Base-by-base conservation (phyloP, 2,797 vertebrate species). In the Parauchenoglanis punctatus region DNA sequence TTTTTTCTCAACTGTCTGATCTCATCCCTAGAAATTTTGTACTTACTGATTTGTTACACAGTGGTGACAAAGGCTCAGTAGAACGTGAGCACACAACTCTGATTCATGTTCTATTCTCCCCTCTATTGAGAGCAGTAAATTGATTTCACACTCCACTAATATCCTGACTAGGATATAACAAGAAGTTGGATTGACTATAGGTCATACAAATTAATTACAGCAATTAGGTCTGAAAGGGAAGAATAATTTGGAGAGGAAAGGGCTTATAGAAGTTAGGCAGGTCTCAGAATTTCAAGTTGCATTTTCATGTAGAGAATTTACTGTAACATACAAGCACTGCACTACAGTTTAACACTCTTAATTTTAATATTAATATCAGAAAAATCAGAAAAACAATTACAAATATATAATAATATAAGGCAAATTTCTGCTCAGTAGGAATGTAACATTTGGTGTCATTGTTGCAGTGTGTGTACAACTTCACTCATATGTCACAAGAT, bases 91-190 rank as follows among this genome's bases (percentile, higher is more conserved):
- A 81, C 52, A 61, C 56, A 83, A 75, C 72, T 77, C 77, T 85
- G 46, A 85, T 86, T 68, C 84, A 81, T 84, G 86, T 83, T 84
- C 67, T 85, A 59, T 73, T 88, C 59, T 85, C 70, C 70, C 73
- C 85, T 89, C 88, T 84, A 84, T 87, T 84, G 81, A 92, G 86
- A 91, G 91, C 87, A 77, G 86, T 90, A 92, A 92, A 92, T 91
- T 92, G 91, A 93, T 91, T 93, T 93, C 90, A 92, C 91, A 92
- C 91, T 90, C 91, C 85, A 87, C 91, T 93, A 92, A 92, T 91
- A 91, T 90, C 91, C 90, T 91, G 91, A 91, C 89, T 88, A 91
- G 86, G 86, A 89, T 89, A 87, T 91, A 92, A 91, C 91, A 90
- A 91, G 91, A 89, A 89, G 86, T 89, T 73, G 86, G 90, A 91